Evolutionary conservation across 2,797 vertebrate species (phyloP).

Genomic region (Brachyrhaphis roseni): DNA sequence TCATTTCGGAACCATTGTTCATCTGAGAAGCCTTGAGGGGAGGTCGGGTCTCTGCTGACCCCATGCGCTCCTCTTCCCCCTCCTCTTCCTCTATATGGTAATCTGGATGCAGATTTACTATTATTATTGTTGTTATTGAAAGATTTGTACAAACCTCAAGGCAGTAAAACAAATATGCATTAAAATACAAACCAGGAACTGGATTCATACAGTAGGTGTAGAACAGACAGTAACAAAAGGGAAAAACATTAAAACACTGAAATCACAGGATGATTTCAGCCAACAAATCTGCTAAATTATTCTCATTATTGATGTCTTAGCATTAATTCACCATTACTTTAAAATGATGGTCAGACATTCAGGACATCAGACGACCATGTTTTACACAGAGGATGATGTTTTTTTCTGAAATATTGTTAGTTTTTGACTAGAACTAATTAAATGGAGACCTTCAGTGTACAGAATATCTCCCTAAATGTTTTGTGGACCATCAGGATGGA

Average conservation of each 20-base stretch:
- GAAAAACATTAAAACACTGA: too few species aligned
- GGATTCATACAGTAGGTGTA: too few species aligned
- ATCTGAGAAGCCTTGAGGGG: conserved; percentile 40
- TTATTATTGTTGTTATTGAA: too few species aligned
- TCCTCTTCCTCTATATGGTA: neutral
- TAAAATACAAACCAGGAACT: too few species aligned
- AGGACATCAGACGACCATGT: neutral
- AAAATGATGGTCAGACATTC: neutral
- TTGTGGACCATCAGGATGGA: neutral
- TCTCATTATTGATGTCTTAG: too few species aligned
- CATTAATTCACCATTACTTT: too few species aligned
- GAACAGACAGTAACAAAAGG: too few species aligned
- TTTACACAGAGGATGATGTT: neutral
- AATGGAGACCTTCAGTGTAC: neutral
- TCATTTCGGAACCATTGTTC: conserved; percentile 29
- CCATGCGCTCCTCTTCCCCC: conserved; percentile 12
- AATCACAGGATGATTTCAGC: too few species aligned
- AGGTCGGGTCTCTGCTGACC: conserved; percentile 57
- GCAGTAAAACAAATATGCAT: too few species aligned
- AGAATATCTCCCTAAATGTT: neutral
- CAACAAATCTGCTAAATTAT: too few species aligned
- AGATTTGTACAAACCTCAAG: too few species aligned
- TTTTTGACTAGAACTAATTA: neutral
- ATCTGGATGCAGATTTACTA: too few species aligned
- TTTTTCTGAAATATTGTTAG: neutral